These are phyloP conservation scores for Okamejei kenojei DNA, from an alignment of 2,797 vertebrate genomes.

Conservation along the genomic window DNA sequence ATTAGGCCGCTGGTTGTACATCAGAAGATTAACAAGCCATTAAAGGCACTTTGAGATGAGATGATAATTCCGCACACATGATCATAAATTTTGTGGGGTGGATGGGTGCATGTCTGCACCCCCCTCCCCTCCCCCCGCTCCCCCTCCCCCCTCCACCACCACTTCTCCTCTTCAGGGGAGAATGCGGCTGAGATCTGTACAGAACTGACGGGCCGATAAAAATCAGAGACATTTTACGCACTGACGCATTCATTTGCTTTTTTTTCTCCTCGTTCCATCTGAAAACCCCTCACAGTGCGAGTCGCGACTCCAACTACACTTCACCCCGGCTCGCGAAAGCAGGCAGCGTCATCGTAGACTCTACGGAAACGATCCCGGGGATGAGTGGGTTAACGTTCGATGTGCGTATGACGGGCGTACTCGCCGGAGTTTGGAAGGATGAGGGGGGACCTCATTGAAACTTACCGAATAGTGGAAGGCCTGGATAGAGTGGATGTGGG, in stretches of 20 bases:
- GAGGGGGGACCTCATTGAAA: no score
- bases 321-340: no score
- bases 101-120: neutral
- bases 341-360: no score
- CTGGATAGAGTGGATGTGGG: no score
- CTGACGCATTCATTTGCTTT: neutral
- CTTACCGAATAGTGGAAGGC: no score
- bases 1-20: conserved; percentile 35
- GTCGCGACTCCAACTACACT: neutral
- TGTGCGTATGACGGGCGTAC: no score
- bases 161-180: neutral
- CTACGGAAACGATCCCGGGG: no score
- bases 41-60: conserved; percentile 32
- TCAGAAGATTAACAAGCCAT: conserved; percentile 38
- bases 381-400: no score
- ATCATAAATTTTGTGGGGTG: neutral
- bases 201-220: neutral
- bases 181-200: neutral
- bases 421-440: no score
- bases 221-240: neutral
- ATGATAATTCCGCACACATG: conserved; percentile 29
- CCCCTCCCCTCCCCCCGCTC: no score
- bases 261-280: neutral
- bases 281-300: neutral
- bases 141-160: no score